Evolutionary conservation across 1,140 invertebrate genomes (phyloP).

Genomic region (Penaeus vannamei): DNA sequence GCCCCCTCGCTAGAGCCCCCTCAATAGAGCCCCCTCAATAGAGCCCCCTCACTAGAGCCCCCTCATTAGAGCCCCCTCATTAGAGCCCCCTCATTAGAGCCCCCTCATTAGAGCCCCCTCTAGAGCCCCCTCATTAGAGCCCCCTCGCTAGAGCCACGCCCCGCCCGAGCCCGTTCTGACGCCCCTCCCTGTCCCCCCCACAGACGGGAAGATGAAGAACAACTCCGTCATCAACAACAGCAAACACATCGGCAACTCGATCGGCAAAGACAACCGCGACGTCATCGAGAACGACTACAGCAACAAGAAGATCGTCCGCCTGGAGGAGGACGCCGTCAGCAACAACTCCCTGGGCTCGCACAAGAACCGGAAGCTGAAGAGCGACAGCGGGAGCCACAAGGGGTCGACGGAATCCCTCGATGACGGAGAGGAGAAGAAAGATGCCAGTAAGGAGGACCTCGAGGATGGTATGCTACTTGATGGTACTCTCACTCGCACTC

Average conservation of each 20-base stretch:
- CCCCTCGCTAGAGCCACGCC: too few species aligned
- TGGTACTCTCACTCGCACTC: slow-evolving; percentile 65
- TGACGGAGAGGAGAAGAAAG: slow-evolving; percentile 88
- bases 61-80: too few species aligned
- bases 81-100: too few species aligned
- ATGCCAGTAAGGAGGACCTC: slow-evolving; percentile 90
- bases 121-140: too few species aligned
- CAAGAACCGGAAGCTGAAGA: slow-evolving; percentile 87
- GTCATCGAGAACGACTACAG: slow-evolving; percentile 68
- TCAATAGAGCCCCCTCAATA: too few species aligned
- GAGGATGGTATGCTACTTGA: slow-evolving; percentile 71
- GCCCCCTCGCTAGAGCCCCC: too few species aligned
- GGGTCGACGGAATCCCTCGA: slow-evolving; percentile 75
- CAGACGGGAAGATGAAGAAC: slow-evolving; percentile 68
- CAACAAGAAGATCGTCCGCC: slow-evolving; percentile 72
- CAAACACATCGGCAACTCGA: slow-evolving; percentile 68
- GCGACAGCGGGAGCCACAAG: slow-evolving; percentile 86
- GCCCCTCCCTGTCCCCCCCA: not conserved
- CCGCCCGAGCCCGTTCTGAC: too few species aligned
- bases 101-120: too few species aligned
- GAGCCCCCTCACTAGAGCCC: too few species aligned
- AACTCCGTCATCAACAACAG: slow-evolving; percentile 64
- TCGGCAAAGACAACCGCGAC: slow-evolving; percentile 65
- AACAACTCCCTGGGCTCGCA: slow-evolving; percentile 94
- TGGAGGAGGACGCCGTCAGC: slow-evolving; percentile 77